Evolutionary conservation across 2,113 vertebrate species (phyloP).

Genomic region (Chaetorhynchus papuensis): DNA sequence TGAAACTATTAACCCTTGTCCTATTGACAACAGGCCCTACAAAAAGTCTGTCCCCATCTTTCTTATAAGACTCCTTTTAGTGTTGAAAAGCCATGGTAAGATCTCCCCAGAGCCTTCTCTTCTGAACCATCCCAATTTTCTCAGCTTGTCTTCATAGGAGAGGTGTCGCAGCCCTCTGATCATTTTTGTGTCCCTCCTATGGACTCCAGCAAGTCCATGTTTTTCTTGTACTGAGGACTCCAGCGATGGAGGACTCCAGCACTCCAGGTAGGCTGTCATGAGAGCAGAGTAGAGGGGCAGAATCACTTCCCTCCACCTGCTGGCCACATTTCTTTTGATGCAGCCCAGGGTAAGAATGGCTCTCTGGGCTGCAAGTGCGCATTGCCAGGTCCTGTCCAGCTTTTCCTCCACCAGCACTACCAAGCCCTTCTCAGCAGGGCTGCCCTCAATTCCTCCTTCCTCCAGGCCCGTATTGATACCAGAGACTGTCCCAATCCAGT

Average conservation of each 20-base stretch:
- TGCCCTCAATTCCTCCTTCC: neutral
- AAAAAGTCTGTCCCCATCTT: neutral
- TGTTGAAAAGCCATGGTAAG: neutral
- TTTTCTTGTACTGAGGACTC: neutral
- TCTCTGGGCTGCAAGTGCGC: neutral
- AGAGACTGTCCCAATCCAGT: neutral
- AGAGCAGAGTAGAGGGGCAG: neutral
- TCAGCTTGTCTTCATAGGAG: neutral
- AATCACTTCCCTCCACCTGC: neutral
- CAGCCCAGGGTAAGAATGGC: neutral
- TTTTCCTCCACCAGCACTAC: neutral
- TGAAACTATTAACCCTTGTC: neutral
- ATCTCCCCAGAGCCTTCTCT: neutral
- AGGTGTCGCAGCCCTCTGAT: neutral
- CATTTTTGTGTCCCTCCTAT: neutral
- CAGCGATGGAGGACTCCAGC: neutral
- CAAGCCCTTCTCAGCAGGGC: neutral
- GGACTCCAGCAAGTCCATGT: neutral
- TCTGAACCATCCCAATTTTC: neutral
- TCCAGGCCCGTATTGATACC: neutral
- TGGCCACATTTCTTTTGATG: neutral
- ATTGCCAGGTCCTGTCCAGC: neutral
- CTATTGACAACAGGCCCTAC: neutral
- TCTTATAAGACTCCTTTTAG: neutral
- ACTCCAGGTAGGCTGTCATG: neutral